Evolutionary conservation across 2,113 vertebrate species (phyloP), one percentile per base, ranked within the genome.

Genomic region (Catharus minimus): DNA sequence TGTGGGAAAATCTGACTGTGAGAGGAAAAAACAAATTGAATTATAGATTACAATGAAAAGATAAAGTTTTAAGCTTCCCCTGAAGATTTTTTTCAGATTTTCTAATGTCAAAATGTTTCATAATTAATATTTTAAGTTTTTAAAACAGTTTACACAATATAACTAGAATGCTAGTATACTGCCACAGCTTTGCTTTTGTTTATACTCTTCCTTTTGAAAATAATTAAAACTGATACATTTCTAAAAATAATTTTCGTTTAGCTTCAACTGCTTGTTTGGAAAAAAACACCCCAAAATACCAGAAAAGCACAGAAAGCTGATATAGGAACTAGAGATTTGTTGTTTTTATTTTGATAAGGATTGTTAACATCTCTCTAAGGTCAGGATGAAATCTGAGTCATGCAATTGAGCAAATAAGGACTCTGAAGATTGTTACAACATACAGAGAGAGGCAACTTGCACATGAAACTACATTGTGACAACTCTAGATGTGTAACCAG

Each of bases 41-140:
- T 94, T 89, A 92, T 86, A 67, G 84, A 94, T 91, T 66, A 82
- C 79, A 95, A 95, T 66, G 56, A 89, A 91, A 88, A 88, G 30
- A 89, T 21, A 38, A 88, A 71, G 74, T 82, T 91, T 74, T 86
- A 73, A 75, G 57, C 50, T 84, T 81, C 76, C 72, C 41, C 56
- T 83, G 53, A 86, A 88, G 60, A 53, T 30, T 49, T 49, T 60
- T 83, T 57, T 32, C 33, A 69, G 17, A 65, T 86, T 80, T 91
- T 82, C 32, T 64, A 68, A 56, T 5, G 4, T 72, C 41, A 84
- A 72, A 75, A 82, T 4, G 11, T 61, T 91, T 62, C n/a, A 38
- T 67, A 86, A 81, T 81, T 77, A 89, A 49, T 78, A 81, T 76
- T 78, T 89, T 39, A 60, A n/a, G 8, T 4, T 66, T 81, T 94